These are phyloP conservation scores for Abrostola tripartita DNA, from an alignment of 2,888 invertebrate species.

Conservation along the genomic window DNA sequence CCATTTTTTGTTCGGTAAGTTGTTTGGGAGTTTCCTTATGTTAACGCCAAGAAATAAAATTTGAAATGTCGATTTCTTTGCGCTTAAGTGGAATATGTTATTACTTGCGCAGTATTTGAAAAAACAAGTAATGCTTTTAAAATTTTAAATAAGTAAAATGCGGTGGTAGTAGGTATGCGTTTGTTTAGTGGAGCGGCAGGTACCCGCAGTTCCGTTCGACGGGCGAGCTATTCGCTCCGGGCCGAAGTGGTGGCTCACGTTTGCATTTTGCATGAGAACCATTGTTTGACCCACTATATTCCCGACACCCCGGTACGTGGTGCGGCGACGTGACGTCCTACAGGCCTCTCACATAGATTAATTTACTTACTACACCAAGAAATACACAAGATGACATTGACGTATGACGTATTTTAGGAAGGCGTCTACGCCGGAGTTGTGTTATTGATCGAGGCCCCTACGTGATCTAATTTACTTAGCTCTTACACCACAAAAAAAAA, in stretches of 20 bases:
- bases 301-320: conserved; percentile 57
- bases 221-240: conserved; percentile 61
- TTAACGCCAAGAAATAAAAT: conserved; percentile 64
- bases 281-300: conserved; percentile 71
- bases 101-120: conserved; percentile 39
- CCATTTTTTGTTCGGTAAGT: conserved; percentile 67
- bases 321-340: conserved; percentile 36
- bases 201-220: conserved; percentile 65
- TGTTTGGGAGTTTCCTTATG: conserved; percentile 59
- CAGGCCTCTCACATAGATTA: conserved; percentile 59
- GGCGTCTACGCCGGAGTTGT: neutral
- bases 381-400: conserved; percentile 33
- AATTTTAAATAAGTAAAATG: conserved; percentile 69
- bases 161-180: conserved; percentile 56
- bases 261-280: conserved; percentile 80
- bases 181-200: conserved; percentile 68
- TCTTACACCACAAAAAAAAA: too few relatives aligned
- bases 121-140: conserved; percentile 55
- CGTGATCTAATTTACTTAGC: conserved; percentile 21
- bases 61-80: conserved; percentile 61
- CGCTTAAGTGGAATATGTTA: conserved; percentile 44
- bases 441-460: conserved; percentile 12
- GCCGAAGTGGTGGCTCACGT: conserved; percentile 62
- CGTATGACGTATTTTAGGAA: conserved; percentile 12
- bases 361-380: conserved; percentile 53